Conservation (phyloP, 2,888 invertebrate species). For the Amaurobius ferox region DNA sequence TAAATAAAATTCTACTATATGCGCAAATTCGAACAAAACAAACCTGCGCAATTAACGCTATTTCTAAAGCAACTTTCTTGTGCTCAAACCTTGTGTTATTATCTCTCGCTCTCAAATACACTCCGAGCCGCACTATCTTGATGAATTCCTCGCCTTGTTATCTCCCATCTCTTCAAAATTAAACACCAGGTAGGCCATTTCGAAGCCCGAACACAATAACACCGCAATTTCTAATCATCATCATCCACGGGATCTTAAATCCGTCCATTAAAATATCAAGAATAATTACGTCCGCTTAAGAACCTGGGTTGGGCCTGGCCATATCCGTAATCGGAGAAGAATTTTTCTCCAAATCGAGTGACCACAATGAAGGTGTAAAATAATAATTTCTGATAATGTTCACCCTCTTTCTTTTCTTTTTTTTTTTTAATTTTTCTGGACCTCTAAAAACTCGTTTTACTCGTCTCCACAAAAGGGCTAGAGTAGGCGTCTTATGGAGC, state of each 20-base stretch:
- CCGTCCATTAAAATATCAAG: slow-evolving; percentile 8
- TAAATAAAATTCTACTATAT: no score
- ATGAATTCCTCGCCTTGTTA: neutral
- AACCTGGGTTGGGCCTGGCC: neutral
- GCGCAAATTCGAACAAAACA: no score
- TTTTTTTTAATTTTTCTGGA: slow-evolving; percentile 1
- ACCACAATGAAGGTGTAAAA: slow-evolving; percentile 18
- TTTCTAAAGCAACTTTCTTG: no score
- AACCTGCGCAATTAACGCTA: no score
- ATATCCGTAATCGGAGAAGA: neutral
- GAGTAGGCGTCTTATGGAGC: slow-evolving; percentile 19
- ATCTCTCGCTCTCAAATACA: no score
- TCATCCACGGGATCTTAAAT: neutral
- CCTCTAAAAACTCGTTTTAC: slow-evolving; percentile 11
- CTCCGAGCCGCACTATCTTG: neutral
- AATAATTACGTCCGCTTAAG: neutral
- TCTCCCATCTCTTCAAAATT: neutral
- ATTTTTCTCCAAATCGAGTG: neutral
- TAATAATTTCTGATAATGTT: neutral
- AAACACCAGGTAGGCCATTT: neutral
- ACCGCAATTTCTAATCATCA: neutral
- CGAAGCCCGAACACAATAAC: neutral
- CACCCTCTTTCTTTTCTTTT: neutral
- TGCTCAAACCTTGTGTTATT: no score
- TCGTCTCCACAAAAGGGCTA: neutral